Percentiles rank a stretch among this genome's conserved stretches.
phyloP scores from a whole-genome alignment of 2,888 invertebrate genomes.

The Cataglyphis cursor region DNA sequence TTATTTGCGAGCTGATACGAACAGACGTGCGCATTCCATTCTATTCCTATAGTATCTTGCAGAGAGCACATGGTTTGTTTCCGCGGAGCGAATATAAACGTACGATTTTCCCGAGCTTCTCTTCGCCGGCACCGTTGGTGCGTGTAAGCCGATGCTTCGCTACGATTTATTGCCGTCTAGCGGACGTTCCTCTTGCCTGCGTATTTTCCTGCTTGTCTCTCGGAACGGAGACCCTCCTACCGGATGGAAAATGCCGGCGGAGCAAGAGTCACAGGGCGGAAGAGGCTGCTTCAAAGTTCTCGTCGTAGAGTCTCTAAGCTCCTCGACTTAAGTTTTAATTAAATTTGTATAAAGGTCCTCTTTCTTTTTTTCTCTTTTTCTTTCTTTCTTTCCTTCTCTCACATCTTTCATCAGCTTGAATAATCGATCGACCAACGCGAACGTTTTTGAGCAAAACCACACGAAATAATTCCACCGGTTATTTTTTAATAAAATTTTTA shows the following conservation, averaged over 20 bases:
- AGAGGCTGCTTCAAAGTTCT: constrained; percentile 37
- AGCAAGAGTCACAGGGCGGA: constrained; percentile 11
- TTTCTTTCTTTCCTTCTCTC: background rate
- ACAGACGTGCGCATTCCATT: background rate
- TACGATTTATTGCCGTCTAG: constrained; percentile 57
- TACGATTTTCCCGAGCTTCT: constrained; percentile 22
- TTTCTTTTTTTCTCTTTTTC: background rate
- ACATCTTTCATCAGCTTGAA: constrained; percentile 7
- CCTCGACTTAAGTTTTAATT: constrained; percentile 57
- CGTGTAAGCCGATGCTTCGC: constrained; percentile 55
- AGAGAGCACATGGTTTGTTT: constrained; percentile 30
- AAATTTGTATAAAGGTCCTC: constrained; percentile 32
- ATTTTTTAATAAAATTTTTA: constrained; percentile 46
- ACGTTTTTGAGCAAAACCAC: background rate
- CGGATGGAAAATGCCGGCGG: constrained; percentile 1
- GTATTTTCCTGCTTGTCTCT: constrained; percentile 52
- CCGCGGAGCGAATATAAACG: constrained; percentile 49
- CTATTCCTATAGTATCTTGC: background rate
- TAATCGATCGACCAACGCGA: constrained; percentile 33
- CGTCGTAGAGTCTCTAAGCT: constrained; percentile 31
- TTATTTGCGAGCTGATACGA: constrained; percentile 18
- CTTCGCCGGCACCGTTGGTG: constrained; percentile 21
- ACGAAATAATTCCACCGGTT: constrained; percentile 30
- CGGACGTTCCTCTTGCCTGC: constrained; percentile 46
- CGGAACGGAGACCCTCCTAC: constrained; percentile 23